A percentile compares a stretch with the other conserved stretches of the same genome.
These are phyloP conservation scores for Alouatta palliata DNA, from an alignment of 2,113 vertebrate species.

Conservation along the genomic window DNA sequence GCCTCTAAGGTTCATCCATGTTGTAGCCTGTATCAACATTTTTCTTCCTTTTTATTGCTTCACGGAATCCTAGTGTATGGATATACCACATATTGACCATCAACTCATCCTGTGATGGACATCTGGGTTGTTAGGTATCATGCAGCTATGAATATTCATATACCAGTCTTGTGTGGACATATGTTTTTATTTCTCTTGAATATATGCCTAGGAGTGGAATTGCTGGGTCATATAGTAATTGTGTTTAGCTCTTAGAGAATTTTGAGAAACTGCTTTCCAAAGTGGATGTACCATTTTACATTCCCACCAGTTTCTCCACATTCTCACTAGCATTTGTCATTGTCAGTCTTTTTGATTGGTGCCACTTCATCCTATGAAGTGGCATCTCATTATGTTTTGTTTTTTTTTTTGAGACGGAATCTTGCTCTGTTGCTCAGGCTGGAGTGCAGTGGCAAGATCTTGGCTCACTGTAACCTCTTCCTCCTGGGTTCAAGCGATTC, in stretches of 20 bases:
- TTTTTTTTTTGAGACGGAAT: too few species aligned
- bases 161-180: not conserved
- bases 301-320: not conserved
- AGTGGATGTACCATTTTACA: not conserved
- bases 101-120: too few species aligned
- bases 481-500: too few species aligned
- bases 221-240: not conserved
- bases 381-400: not conserved
- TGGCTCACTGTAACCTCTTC: too few species aligned
- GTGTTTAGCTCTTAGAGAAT: not conserved
- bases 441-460: too few species aligned
- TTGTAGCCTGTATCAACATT: not conserved
- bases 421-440: too few species aligned
- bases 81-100: accelerated
- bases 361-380: not conserved
- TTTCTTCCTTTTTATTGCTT: not conserved
- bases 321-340: not conserved
- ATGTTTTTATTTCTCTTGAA: not conserved
- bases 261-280: not conserved
- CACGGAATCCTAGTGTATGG: not conserved
- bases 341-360: not conserved
- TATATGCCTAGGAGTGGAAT: not conserved
- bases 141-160: not conserved
- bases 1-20: not conserved
- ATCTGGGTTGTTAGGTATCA: not conserved